These are phyloP conservation scores for Melanostoma scalare DNA, from an alignment of 2,888 invertebrate genomes.

Conservation along the genomic window DNA sequence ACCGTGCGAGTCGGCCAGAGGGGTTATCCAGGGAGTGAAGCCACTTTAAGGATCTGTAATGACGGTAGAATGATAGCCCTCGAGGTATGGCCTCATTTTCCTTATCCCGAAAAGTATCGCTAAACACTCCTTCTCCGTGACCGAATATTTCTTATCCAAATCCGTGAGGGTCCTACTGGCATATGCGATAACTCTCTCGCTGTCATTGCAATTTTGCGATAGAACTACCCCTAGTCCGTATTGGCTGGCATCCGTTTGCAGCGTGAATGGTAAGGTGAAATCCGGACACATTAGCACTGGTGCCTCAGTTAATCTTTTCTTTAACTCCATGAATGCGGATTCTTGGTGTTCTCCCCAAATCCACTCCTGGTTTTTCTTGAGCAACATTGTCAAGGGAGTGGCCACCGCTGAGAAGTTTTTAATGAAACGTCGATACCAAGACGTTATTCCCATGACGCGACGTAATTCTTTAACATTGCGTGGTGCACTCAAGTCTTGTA, in stretches of 20 bases:
- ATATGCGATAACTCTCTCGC: no score
- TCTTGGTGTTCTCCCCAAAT: conserved; percentile 42
- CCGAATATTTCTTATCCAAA: background rate
- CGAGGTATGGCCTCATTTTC: background rate
- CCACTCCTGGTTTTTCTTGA: conserved; percentile 47
- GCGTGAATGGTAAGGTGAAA: conserved; percentile 30
- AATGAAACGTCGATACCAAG: conserved; percentile 51
- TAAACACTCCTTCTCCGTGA: background rate
- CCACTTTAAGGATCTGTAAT: background rate
- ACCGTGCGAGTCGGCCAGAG: background rate
- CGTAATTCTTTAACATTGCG: conserved; percentile 23
- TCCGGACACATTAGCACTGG: conserved; percentile 37
- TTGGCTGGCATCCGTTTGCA: conserved; percentile 45
- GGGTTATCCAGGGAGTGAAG: background rate
- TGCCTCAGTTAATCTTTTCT: conserved; percentile 37
- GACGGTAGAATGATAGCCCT: background rate
- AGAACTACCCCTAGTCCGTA: background rate
- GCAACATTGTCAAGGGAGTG: conserved; percentile 18
- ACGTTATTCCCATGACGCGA: conserved; percentile 28
- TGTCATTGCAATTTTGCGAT: background rate
- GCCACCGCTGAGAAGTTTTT: conserved; percentile 20
- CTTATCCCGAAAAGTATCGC: background rate
- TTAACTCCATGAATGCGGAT: conserved; percentile 20
- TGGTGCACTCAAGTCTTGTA: conserved; percentile 13
- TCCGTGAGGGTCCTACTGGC: background rate